Conservation (phyloP, 2,113 vertebrate species). For the Xiphorhynchus elegans region DNA sequence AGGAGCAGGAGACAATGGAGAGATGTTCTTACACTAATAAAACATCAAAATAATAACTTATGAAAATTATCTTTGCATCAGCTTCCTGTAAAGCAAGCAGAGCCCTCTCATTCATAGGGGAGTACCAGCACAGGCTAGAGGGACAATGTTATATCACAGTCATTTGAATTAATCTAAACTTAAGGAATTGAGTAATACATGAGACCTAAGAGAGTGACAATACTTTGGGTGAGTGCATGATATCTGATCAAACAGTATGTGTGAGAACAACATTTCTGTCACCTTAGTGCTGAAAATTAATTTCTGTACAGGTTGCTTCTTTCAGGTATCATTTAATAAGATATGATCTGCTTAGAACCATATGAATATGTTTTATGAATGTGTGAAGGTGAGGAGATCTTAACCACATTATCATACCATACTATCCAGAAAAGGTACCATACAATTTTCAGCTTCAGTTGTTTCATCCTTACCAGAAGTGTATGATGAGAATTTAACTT, state of each 20-base stretch:
- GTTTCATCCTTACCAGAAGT: not conserved
- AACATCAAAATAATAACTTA: not conserved
- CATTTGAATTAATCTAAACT: not conserved
- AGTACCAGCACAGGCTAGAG: not conserved
- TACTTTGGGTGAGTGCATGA: not conserved
- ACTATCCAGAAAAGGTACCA: not conserved
- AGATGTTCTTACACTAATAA: not conserved
- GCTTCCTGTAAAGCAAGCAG: not conserved
- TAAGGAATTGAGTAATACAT: not conserved
- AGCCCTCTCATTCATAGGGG: not conserved
- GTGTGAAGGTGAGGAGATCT: not conserved
- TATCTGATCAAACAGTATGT: not conserved
- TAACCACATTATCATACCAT: fast-evolving
- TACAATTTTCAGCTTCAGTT: not conserved
- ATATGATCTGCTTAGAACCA: not conserved
- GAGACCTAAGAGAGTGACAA: not conserved
- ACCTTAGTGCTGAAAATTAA: not conserved
- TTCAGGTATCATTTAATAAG: not conserved
- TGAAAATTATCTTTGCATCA: not conserved
- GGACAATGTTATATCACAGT: not conserved
- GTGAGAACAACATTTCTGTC: not conserved
- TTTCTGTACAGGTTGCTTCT: not conserved
- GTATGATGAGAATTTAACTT: not conserved
- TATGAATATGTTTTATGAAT: not conserved
- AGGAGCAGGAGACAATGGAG: fast-evolving